Evolutionary conservation across 2,888 invertebrate species (phyloP), one percentile per base, ranked within the genome.

Genomic region (Beris morrisii): DNA sequence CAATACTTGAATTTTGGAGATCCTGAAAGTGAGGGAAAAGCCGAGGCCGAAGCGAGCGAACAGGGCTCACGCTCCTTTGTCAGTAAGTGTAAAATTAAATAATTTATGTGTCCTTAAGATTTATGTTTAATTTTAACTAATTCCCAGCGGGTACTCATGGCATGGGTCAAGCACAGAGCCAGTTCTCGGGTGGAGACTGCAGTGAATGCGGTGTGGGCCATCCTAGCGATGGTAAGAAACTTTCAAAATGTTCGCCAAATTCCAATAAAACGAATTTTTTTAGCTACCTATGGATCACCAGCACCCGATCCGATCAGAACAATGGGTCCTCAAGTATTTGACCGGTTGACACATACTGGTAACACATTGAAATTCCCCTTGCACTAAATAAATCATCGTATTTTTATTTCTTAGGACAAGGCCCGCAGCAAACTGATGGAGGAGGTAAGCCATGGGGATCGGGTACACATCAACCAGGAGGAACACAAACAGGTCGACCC

Each of bases 91-190:
- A 13, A 28, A 3, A 43, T n/a, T 31, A 30, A 43, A 45, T 64
- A 38, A 38, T 38, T 52, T 38, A 22, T 58, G 4, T 13, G 32
- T 5, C 30, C 5, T 15, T 31, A 5, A 59, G 4, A 31, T 12
- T 7, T 7, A 38, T 44, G 30, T 12, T 3, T 11, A n/a, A 32
- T 31, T 55, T 30, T 58, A 28, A 65, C 22, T 22, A 66, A 63
- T 70, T 81, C 82, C 72, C 72, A 93, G 92, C 86, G 82, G 92
- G 92, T 54, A 86, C 83, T 70, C 88, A 88, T 75, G 93, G 93
- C 65, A 92, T 93, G 90, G 93, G 93, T 0, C 92, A 92, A 82
- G 93, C 93, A 0, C 93, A 93, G 80, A 92, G 92, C 79, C 93
- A 93, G 80, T 90, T 91, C 57, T 84, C 87, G 67, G 86, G 87